phyloP scores from a whole-genome alignment of 2,888 invertebrate species.

The Drosophila helvetica region DNA sequence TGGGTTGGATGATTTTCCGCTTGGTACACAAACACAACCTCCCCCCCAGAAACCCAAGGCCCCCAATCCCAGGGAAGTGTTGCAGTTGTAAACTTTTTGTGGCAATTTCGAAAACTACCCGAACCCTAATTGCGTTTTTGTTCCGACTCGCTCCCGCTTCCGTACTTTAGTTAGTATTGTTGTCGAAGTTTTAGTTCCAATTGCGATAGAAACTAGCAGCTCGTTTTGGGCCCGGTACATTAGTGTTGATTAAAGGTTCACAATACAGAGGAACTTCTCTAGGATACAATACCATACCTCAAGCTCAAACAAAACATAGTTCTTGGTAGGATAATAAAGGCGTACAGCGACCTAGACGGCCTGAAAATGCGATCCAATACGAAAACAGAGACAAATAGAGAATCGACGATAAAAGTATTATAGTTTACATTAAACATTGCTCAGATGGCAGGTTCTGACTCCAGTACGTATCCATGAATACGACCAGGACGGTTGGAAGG shows the following conservation, averaged over 20 bases:
- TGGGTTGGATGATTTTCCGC: background rate
- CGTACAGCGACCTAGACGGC: too few relatives aligned
- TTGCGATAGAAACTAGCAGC: background rate
- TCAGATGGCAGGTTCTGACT: too few relatives aligned
- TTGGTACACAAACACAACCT: too few relatives aligned
- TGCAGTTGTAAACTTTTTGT: background rate
- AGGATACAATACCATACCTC: background rate
- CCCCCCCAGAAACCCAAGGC: too few relatives aligned
- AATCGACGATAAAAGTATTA: background rate
- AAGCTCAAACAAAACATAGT: too few relatives aligned
- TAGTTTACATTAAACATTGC: too few relatives aligned
- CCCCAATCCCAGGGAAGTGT: background rate
- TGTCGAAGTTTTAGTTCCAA: background rate
- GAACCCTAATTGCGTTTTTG: background rate
- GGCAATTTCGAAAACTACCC: background rate
- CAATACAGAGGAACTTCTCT: background rate
- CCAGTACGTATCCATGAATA: too few relatives aligned
- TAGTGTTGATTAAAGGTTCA: background rate
- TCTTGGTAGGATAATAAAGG: too few relatives aligned
- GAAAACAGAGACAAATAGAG: background rate
- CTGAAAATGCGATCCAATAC: too few relatives aligned
- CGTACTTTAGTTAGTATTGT: background rate
- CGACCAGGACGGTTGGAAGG: background rate
- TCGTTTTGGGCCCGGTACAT: background rate
- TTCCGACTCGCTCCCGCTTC: background rate